phyloP scores from a whole-genome alignment of 1,140 invertebrate genomes.

The Hycleus phaleratus region DNA sequence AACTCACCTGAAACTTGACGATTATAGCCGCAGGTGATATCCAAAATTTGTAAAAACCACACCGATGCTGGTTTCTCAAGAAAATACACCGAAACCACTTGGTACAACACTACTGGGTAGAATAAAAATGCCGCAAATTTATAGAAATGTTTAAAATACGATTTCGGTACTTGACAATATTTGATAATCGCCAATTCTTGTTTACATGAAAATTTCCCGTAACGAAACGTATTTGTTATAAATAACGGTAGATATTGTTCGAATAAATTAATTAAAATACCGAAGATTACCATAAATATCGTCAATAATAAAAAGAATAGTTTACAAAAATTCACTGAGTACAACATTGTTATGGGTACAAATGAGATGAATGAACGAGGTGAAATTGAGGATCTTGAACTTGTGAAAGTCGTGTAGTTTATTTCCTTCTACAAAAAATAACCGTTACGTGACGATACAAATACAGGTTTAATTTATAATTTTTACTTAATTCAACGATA shows the following conservation, averaged over 20 bases:
- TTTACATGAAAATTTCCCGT: slow-evolving; percentile 59
- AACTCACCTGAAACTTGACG: slow-evolving; percentile 49
- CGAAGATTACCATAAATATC: slow-evolving; percentile 43
- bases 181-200: slow-evolving; percentile 43
- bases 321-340: slow-evolving; percentile 2
- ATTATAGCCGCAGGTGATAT: slow-evolving; percentile 44
- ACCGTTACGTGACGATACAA: too few species aligned
- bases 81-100: slow-evolving; percentile 46
- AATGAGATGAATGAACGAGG: too few species aligned
- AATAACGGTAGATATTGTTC: slow-evolving; percentile 55
- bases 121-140: slow-evolving; percentile 50
- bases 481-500: too few species aligned
- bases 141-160: slow-evolving; percentile 70
- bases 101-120: slow-evolving; percentile 42
- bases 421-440: too few species aligned
- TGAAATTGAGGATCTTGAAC: too few species aligned
- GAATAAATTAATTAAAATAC: slow-evolving; percentile 51
- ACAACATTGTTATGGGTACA: too few species aligned
- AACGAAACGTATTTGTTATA: slow-evolving; percentile 53
- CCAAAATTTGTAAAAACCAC: slow-evolving; percentile 42
- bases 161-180: slow-evolving; percentile 60
- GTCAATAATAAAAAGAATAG: slow-evolving; percentile 25
- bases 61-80: slow-evolving; percentile 41
- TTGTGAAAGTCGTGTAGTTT: too few species aligned
- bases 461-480: too few species aligned